These are phyloP conservation scores for Hyperopisus bebe DNA, from an alignment of 2,113 vertebrate species.

Conservation along the genomic window DNA sequence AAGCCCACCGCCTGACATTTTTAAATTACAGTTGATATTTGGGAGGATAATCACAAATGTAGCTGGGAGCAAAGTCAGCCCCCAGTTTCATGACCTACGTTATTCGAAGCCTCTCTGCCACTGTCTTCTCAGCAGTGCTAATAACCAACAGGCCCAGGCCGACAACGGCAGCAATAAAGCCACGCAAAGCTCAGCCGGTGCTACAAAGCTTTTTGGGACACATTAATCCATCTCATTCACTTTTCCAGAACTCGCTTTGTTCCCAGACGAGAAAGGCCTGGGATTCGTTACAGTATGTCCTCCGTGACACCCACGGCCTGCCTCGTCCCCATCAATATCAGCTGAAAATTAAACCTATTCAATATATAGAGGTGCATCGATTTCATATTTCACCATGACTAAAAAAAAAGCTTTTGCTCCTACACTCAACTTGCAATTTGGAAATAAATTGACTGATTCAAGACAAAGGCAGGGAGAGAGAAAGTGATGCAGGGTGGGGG, in stretches of 20 bases:
- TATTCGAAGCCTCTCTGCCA: constrained; percentile 32
- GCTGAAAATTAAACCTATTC: constrained; percentile 64
- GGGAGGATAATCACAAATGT: constrained; percentile 35
- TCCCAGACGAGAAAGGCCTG: constrained; percentile 55
- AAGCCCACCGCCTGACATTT: constrained; percentile 6
- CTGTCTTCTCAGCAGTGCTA: constrained; percentile 44
- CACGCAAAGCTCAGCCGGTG: constrained; percentile 54
- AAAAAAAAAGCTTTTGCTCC: constrained; percentile 57
- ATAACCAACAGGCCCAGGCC: constrained; percentile 50
- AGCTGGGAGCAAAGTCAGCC: constrained; percentile 42
- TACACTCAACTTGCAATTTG: constrained; percentile 72
- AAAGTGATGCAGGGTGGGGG: not conserved
- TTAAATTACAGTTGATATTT: constrained; percentile 35
- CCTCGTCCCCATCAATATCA: constrained; percentile 66
- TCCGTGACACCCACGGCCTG: constrained; percentile 61
- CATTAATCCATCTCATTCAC: constrained; percentile 61
- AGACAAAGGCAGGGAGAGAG: constrained; percentile 58
- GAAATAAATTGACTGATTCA: constrained; percentile 78
- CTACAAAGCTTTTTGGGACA: constrained; percentile 45
- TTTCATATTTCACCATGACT: constrained; percentile 65
- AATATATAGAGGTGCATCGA: constrained; percentile 66
- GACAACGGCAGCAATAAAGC: constrained; percentile 49
- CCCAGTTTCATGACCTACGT: constrained; percentile 27
- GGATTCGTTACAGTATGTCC: constrained; percentile 62
- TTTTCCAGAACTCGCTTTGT: constrained; percentile 50